Evolutionary conservation across 2,888 invertebrate species (phyloP), one percentile per base, ranked within the genome.

Genomic region (Sinotaia quadrata): DNA sequence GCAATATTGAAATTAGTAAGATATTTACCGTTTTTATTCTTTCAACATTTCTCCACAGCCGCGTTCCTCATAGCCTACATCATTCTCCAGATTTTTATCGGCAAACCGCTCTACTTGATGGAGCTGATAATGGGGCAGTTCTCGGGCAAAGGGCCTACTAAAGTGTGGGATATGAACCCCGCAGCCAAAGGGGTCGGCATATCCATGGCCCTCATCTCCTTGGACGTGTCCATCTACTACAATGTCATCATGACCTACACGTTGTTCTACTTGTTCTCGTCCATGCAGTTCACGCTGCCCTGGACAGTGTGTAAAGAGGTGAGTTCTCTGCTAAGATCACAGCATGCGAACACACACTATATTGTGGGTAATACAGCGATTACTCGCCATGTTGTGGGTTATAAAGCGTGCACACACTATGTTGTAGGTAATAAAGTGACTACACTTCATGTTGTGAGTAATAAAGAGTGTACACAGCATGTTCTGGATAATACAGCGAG

Each of bases 221-320:
- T 71, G n/a, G 44, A 83, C 62, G 77, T 86, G 51, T 76, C 75
- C 21, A 69, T 86, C 49, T 86, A 85, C 69, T 86, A 86, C 75
- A 86, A 85, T 76, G 78, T 86, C 68, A 82, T 86, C 71, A 82
- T 86, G 49, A 76, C 77, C 31, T 86, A 84, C 77, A 75, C 82
- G 31, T 67, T 85, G 54, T 84, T 73, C 73, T 86, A 81, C 73
- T 73, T 85, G 33, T 79, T 84, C 60, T 75, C 81, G n/a, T 82
- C 84, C 10, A 77, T 85, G 72, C 70, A 72, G 5, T 52, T 57
- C 21, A 51, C 59, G 12, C 34, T 78, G 33, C 78, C 78, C 10
- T 78, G 73, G 75, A 36, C 61, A 27, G 51, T 59, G 44, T 71
- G 68, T 37, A n/a, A 36, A 12, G 29, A 15, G 29, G 63, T 63